Evolutionary conservation across 1,140 invertebrate species (phyloP).

Genomic region (Listronotus oregonensis): DNA sequence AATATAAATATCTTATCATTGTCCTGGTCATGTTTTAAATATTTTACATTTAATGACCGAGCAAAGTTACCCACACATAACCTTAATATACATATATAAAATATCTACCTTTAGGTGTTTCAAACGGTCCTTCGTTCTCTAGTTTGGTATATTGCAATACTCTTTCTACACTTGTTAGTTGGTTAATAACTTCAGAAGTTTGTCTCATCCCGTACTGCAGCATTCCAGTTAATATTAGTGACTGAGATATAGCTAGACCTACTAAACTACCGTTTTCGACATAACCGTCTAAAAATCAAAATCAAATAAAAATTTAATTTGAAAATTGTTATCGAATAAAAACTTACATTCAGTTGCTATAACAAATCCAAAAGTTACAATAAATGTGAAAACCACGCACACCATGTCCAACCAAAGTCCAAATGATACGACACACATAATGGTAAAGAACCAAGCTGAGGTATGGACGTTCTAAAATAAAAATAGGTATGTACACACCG

Average conservation of each 20-base stretch:
- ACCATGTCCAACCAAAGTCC: conserved; percentile 80
- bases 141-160: conserved; percentile 76
- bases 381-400: conserved; percentile 68
- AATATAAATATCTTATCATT: too few relatives aligned
- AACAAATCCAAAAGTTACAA: conserved; percentile 76
- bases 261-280: conserved; percentile 64
- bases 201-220: conserved; percentile 85
- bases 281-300: conserved; percentile 19
- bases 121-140: conserved; percentile 61
- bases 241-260: conserved; percentile 81
- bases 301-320: too few relatives aligned
- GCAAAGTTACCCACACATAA: too few relatives aligned
- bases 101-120: conserved; percentile 58
- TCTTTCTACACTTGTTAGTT: conserved; percentile 84
- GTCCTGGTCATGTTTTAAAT: too few relatives aligned
- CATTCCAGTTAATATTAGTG: conserved; percentile 82
- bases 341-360: conserved; percentile 52
- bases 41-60: too few relatives aligned
- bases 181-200: conserved; percentile 79
- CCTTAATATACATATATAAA: too few relatives aligned
- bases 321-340: too few relatives aligned
- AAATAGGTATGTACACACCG: too few relatives aligned
- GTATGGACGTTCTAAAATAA: conserved; percentile 42
- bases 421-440: conserved; percentile 76
- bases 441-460: conserved; percentile 67